phyloP scores from a whole-genome alignment of 2,797 vertebrate species.

The Enteromius treurensis region DNA sequence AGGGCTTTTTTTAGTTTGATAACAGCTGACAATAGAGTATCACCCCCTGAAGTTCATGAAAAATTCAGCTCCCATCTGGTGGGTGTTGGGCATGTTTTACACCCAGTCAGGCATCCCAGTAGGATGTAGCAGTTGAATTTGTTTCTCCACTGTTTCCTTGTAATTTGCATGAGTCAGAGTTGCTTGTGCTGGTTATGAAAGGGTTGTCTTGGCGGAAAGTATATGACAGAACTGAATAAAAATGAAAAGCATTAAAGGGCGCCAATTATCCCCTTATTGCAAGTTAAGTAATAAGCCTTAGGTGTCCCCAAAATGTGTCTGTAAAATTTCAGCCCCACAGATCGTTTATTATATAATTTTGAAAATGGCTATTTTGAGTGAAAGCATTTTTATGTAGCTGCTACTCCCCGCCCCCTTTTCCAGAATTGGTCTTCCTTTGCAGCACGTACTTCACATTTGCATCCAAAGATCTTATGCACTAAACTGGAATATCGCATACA shows the following conservation, averaged over 20 bases:
- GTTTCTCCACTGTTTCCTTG: slow-evolving; percentile 28
- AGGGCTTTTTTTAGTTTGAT: background rate
- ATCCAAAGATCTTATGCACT: no score
- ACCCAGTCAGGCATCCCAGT: slow-evolving; percentile 25
- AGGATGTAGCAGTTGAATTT: slow-evolving; percentile 24
- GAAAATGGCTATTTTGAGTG: background rate
- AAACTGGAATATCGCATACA: no score
- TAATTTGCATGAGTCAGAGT: slow-evolving; percentile 21
- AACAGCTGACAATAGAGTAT: background rate
- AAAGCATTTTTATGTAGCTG: background rate
- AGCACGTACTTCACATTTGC: background rate
- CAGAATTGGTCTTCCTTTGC: background rate
- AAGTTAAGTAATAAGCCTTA: background rate
- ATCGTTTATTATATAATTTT: background rate
- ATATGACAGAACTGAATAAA: background rate
- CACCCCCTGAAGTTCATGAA: background rate
- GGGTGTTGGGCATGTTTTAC: slow-evolving; percentile 34
- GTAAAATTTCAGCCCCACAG: background rate
- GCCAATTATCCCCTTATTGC: background rate
- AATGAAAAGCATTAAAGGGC: background rate
- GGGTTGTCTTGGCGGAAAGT: background rate
- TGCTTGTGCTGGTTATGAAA: background rate
- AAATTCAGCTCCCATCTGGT: slow-evolving; percentile 23
- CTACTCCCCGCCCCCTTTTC: background rate
- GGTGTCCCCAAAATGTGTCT: background rate